Percentiles rank a stretch among this genome's conserved stretches.
phyloP scores from a whole-genome alignment of 1,140 invertebrate genomes.

The Bombus fervidus region DNA sequence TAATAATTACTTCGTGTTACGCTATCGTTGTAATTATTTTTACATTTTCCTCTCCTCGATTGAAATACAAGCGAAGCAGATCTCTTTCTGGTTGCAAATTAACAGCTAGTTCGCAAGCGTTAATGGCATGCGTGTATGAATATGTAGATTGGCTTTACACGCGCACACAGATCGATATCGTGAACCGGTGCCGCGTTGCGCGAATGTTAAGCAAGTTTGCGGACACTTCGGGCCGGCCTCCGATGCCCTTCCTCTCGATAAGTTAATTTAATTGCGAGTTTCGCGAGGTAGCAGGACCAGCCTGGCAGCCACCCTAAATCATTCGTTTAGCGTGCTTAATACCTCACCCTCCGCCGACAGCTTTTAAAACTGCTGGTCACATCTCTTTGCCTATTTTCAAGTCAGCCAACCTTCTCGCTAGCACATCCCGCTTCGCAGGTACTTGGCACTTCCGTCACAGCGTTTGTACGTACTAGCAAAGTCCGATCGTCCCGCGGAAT shows the following conservation, averaged over 20 bases:
- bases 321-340: conserved; percentile 51
- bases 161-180: conserved; percentile 39
- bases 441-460: conserved; percentile 77
- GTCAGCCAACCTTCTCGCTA: conserved; percentile 41
- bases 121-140: conserved; percentile 33
- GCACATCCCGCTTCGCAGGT: conserved; percentile 44
- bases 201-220: conserved; percentile 48
- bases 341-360: background rate
- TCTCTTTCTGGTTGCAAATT: background rate
- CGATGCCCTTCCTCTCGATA: background rate
- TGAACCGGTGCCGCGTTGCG: conserved; percentile 21
- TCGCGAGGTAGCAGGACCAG: background rate
- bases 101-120: conserved; percentile 1
- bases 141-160: conserved; percentile 43
- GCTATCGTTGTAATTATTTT: background rate
- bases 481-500: conserved; percentile 71
- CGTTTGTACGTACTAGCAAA: conserved; percentile 72
- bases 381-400: conserved; percentile 47
- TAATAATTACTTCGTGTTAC: too few species aligned
- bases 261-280: conserved; percentile 49
- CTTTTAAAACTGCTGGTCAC: conserved; percentile 48
- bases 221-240: conserved; percentile 7
- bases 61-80: background rate
- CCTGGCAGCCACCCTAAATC: conserved; percentile 40
- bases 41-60: background rate